Evolutionary conservation across 1,140 invertebrate genomes (phyloP), one percentile per base, ranked within the genome.

Genomic region (Dreissena rostriformis): DNA sequence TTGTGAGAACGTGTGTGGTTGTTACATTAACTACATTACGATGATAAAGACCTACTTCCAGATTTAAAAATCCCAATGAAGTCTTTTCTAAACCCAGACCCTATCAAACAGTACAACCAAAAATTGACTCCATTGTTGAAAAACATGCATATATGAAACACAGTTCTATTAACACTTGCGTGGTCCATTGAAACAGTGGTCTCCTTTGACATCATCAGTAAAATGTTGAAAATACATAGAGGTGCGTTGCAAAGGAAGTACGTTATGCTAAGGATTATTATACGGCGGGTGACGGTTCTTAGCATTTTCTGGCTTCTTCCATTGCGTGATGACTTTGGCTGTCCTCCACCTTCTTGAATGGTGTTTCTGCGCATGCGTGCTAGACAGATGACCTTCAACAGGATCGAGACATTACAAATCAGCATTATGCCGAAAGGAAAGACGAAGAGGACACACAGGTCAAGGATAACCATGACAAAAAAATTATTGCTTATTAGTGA

Each of bases 101-200:
- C 80, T 49, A 82, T 82, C 61, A 74, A 51, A 53, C 80, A 82
- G 71, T 82, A 82, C 6, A 82, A 39, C 10, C 73, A 29, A 39
- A 82, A 82, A 26, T 82, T 82, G 22, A 82, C 68, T 10, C 80
- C 57, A 74, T 82, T 82, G 26, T 82, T 82, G 14, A 74, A 22
- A 29, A 49, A 82, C 80, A 82, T 82, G 57, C 73, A 8, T 8
- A 82, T 22, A 24, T 82, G 80, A 26, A 82, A 82, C n/a, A 57
- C n/a, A n/a, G n/a, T n/a, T n/a, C n/a, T n/a, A n/a, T n/a, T 14
- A 17, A 82, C 28, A 24, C n/a, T n/a, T n/a, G n/a, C n/a, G n/a
- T n/a, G 70, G 24, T 17, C 51, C 65, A 17, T 19, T 22, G 26
- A 67, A 22, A 11, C 73, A 52, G 17, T 65, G 8, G 12, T 73